Base-by-base conservation (phyloP, 1,140 invertebrate species). In the Camponotus vicinus region DNA sequence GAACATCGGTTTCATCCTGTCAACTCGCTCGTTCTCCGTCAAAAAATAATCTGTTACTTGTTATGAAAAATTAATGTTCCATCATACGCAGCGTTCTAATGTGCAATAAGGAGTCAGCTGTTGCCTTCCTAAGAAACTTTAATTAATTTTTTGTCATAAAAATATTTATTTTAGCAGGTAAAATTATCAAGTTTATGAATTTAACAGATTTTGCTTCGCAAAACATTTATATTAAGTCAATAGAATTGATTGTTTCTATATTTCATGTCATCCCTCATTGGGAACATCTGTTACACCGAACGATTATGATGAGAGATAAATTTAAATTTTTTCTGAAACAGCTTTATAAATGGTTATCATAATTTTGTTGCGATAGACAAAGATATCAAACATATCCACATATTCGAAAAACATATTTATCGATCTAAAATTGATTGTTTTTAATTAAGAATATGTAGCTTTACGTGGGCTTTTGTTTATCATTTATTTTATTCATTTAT, bases 1-100 rank as follows among this genome's bases (percentile, higher is more conserved):
- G 79, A 71, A 78, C 42, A 67, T 77, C 40, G 63, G 49, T 89
- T 69, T 70, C 69, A 45, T 70, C 11, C 52, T 86, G 77, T 71
- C 71, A 71, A 77, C 59, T 63, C 59, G 71, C 67, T 55, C 40
- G 69, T 52, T 49, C 34, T 37, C 40, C 59, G 7, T 13, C 37
- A 57, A 82, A 49, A 82, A 71, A 59, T 45, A 82, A 11, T 82
- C 8, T 45, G 4, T 42, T 42, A 42, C 27, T 59, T 71, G 27
- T 82, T 59, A 82, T 13, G 52, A n/a, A 21, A 59, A 45, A 82
- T 82, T 71, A 73, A 82, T 82, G 52, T 34, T 49, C 27, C 18
- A 27, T 27, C 67, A 57, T 52, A 37, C 7, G 59, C 27, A 52
- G 27, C 27, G 49, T 66, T 49, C 34, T 13, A 18, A 34, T 40